Conservation (phyloP, 2,888 invertebrate species). For the Eupithecia centaureata region DNA sequence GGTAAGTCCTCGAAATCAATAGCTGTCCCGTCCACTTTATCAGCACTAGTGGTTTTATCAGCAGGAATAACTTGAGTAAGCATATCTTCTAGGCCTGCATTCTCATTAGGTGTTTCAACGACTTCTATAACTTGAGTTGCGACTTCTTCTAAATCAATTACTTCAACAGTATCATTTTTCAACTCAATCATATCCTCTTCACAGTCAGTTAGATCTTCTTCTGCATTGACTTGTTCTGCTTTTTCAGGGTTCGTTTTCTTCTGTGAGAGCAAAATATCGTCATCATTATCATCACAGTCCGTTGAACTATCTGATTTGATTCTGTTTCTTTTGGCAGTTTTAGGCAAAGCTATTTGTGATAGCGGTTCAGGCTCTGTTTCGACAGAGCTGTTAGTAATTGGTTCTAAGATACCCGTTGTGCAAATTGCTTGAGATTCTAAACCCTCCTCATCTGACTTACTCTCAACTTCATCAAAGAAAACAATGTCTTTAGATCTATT, state of each 20-base stretch:
- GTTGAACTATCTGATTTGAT: constrained; percentile 45
- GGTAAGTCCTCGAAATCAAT: constrained; percentile 56
- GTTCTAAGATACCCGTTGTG: constrained; percentile 48
- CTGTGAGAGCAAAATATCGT: constrained; percentile 45
- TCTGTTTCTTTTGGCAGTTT: constrained; percentile 42
- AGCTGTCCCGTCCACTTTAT: constrained; percentile 8
- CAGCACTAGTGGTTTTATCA: constrained; percentile 27
- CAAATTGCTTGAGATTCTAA: constrained; percentile 68
- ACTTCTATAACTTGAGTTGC: constrained; percentile 53
- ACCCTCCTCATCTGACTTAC: constrained; percentile 52
- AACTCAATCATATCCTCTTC: constrained; percentile 53
- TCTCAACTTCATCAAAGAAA: constrained; percentile 66
- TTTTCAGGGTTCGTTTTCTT: constrained; percentile 36
- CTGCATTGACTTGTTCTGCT: constrained; percentile 35
- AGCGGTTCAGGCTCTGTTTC: constrained; percentile 31
- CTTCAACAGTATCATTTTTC: constrained; percentile 32
- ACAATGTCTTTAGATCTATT: constrained; percentile 65
- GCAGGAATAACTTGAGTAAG: constrained; percentile 59
- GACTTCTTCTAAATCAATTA: constrained; percentile 49
- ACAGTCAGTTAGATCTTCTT: constrained; percentile 61
- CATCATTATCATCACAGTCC: constrained; percentile 48
- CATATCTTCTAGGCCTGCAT: constrained; percentile 53
- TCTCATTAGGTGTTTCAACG: constrained; percentile 31
- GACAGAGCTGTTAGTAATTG: constrained; percentile 32
- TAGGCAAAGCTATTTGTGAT: constrained; percentile 33